These are phyloP conservation scores for Diaperis boleti DNA, from an alignment of 2,888 invertebrate species.

Conservation along the genomic window DNA sequence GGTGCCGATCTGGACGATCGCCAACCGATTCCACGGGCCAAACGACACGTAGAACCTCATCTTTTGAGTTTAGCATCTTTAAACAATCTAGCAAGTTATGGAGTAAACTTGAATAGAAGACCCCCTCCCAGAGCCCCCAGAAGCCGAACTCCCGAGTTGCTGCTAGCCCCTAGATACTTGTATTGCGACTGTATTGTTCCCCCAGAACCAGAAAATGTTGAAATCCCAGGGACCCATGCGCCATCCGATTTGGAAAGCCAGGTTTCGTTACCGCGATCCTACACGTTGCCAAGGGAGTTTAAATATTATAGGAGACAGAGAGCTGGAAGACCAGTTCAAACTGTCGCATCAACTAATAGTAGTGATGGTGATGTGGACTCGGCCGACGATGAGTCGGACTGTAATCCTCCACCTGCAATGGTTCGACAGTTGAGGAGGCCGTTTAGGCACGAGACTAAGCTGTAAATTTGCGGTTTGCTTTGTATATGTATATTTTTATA, in stretches of 20 bases:
- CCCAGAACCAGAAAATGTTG: conserved; percentile 57
- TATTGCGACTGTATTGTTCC: conserved; percentile 67
- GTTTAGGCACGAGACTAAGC: conserved; percentile 74
- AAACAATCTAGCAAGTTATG: conserved; percentile 64
- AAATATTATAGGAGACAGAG: conserved; percentile 76
- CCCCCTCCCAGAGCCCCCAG: conserved; percentile 65
- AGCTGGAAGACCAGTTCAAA: conserved; percentile 72
- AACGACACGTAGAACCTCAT: conserved; percentile 73
- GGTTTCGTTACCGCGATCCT: conserved; percentile 86
- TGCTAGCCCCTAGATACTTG: conserved; percentile 81
- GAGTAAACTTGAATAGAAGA: conserved; percentile 61
- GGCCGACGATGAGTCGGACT: conserved; percentile 73
- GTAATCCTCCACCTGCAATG: conserved; percentile 62
- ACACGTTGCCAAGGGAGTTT: conserved; percentile 87
- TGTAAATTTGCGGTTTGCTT: conserved; percentile 56
- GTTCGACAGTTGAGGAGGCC: conserved; percentile 64
- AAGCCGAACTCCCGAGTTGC: conserved; percentile 82
- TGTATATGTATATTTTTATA: conserved; percentile 33
- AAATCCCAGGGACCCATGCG: conserved; percentile 58
- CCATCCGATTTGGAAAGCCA: conserved; percentile 82
- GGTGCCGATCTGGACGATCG: conserved; percentile 68
- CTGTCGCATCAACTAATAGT: conserved; percentile 85
- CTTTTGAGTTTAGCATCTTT: conserved; percentile 69
- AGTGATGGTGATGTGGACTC: conserved; percentile 87
- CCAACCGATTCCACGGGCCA: conserved; percentile 79